These are phyloP conservation scores for Austrofundulus limnaeus DNA, from an alignment of 2,113 vertebrate genomes.

Conservation along the genomic window DNA sequence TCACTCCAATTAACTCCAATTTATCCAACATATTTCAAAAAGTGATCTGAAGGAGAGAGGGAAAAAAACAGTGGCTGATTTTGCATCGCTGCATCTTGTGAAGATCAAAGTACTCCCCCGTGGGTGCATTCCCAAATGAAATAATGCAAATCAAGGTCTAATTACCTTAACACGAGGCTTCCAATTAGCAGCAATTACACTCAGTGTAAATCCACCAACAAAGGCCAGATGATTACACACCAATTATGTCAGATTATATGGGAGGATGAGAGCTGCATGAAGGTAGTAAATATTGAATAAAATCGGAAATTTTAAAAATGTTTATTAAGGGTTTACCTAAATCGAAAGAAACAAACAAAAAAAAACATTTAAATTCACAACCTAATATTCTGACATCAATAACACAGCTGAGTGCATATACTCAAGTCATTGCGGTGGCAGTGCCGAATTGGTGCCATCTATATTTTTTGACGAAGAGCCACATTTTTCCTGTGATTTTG, in stretches of 20 bases:
- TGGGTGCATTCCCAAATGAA: constrained; percentile 79
- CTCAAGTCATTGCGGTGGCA: constrained; percentile 25
- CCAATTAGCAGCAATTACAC: constrained; percentile 96
- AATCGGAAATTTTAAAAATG: constrained; percentile 2
- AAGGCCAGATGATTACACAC: constrained; percentile 83
- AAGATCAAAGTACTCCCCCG: constrained; percentile 83
- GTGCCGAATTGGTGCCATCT: constrained; percentile 65
- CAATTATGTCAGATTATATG: constrained; percentile 79
- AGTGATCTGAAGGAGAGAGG: constrained; percentile 33
- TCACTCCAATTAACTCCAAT: constrained; percentile 71
- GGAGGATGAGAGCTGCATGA: constrained; percentile 24
- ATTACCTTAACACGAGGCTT: constrained; percentile 89
- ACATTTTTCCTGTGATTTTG: constrained; percentile 72
- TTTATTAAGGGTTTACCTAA: no score
- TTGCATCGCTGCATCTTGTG: constrained; percentile 72
- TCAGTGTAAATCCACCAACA: constrained; percentile 87
- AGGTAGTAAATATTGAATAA: constrained; percentile 49
- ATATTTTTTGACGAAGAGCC: constrained; percentile 71
- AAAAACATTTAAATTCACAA: not conserved
- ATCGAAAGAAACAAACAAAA: not conserved
- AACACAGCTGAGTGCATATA: constrained; percentile 42
- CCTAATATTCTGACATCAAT: constrained; percentile 39
- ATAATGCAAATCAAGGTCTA: constrained; percentile 89
- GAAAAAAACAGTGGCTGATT: constrained; percentile 48
- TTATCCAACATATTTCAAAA: constrained; percentile 72